phyloP scores from a whole-genome alignment of 2,113 vertebrate species.

The Ascaphus truei region DNA sequence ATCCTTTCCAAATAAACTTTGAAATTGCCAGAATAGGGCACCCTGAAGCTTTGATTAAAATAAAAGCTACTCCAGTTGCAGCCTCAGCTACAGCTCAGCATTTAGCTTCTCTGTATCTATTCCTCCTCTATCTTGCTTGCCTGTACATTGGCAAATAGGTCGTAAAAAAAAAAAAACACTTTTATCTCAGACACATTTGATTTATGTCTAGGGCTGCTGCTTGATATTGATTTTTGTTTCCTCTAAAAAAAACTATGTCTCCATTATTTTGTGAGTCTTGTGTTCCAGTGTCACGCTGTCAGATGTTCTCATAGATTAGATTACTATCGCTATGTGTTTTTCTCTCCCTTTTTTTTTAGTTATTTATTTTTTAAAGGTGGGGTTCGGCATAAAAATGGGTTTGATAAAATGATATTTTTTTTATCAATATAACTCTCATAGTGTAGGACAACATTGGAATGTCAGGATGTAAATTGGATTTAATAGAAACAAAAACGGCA shows the following conservation, averaged over 20 bases:
- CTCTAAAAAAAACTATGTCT: conserved; percentile 51
- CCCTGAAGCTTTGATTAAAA: neutral
- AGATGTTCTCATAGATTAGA: conserved; percentile 49
- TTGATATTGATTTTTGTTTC: conserved; percentile 62
- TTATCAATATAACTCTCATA: conserved; percentile 12
- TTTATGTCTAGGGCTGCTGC: conserved; percentile 58
- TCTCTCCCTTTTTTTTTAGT: conserved; percentile 15
- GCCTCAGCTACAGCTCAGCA: conserved; percentile 30
- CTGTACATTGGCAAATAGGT: conserved; percentile 56
- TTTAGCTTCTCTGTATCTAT: conserved; percentile 50
- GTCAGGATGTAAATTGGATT: neutral
- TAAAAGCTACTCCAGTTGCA: conserved; percentile 6
- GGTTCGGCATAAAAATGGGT: conserved; percentile 24
- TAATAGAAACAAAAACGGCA: too few species aligned
- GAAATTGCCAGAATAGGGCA: conserved; percentile 34
- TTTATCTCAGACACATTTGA: conserved; percentile 60
- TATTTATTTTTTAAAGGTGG: conserved; percentile 35
- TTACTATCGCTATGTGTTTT: conserved; percentile 36
- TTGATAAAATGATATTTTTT: conserved; percentile 31
- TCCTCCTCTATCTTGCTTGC: conserved; percentile 43
- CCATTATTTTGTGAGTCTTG: conserved; percentile 54
- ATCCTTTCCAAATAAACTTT: conserved; percentile 39
- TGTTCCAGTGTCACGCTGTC: conserved; percentile 49
- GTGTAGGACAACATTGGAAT: neutral
- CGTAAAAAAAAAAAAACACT: conserved; percentile 55